A percentile compares a stretch with the other conserved stretches of the same genome.
Evolutionary conservation across 2,797 vertebrate species (phyloP).

Genomic region (Neostethus bicornis): DNA sequence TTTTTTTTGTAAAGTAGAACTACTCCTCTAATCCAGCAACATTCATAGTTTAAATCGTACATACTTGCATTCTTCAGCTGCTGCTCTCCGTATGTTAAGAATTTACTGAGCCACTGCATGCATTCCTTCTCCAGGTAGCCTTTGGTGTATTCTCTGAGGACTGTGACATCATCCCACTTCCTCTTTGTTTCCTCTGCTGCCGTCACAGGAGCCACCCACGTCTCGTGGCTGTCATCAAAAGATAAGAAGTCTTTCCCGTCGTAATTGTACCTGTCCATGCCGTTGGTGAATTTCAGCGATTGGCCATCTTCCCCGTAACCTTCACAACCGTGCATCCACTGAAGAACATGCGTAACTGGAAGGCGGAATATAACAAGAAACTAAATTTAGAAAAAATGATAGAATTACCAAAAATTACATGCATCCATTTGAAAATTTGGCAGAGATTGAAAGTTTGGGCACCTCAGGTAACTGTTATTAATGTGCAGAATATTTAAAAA

Average conservation of each 20-base stretch:
- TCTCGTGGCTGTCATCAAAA: conserved; percentile 70
- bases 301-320: accelerated
- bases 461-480: too few species aligned
- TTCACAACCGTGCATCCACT: conserved; percentile 75
- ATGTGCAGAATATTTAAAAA: too few species aligned
- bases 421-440: too few species aligned
- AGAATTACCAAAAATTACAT: too few species aligned
- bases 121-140: conserved; percentile 79
- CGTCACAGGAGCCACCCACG: conserved; percentile 19
- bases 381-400: too few species aligned
- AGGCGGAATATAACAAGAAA: accelerated
- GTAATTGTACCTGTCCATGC: conserved; percentile 69
- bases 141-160: conserved; percentile 79
- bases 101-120: conserved; percentile 67
- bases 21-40: too few species aligned
- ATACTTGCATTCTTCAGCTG: conserved; percentile 10
- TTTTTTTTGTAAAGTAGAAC: background rate
- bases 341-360: conserved; percentile 62
- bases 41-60: background rate
- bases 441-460: too few species aligned
- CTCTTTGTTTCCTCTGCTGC: conserved; percentile 50
- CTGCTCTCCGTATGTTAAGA: accelerated
- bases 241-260: conserved; percentile 68
- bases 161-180: conserved; percentile 71
- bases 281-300: accelerated